Conservation (phyloP, 2,113 vertebrate species). For the Drymodes brunneopygia region DNA sequence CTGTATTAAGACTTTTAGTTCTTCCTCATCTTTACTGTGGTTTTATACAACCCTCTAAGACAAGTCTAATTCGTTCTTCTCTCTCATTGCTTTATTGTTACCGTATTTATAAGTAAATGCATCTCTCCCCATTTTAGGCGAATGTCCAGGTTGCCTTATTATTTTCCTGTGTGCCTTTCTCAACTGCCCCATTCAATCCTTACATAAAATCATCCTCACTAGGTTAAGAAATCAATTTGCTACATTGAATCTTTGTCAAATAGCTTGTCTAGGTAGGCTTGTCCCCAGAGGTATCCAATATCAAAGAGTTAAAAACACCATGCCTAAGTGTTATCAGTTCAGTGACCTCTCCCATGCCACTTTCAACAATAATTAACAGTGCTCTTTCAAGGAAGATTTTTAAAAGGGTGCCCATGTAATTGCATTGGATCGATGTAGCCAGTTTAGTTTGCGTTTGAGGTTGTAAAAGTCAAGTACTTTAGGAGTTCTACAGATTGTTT, state of each 20-base stretch:
- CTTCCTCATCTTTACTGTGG: not conserved
- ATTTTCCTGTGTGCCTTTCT: not conserved
- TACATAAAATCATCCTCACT: not conserved
- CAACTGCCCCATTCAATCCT: not conserved
- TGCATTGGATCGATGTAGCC: not conserved
- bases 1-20: not conserved
- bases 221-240: not conserved
- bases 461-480: not conserved
- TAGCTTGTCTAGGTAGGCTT: not conserved
- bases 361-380: slow-evolving; percentile 51
- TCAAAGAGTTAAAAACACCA: not conserved
- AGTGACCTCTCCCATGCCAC: slow-evolving; percentile 39
- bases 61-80: not conserved
- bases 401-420: not conserved
- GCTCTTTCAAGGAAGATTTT: not conserved
- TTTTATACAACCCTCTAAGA: not conserved
- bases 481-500: not conserved
- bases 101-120: not conserved
- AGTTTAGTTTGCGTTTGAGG: not conserved
- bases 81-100: not conserved
- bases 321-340: not conserved
- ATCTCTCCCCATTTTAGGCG: not conserved
- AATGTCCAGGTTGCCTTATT: not conserved
- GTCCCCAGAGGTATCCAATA: not conserved
- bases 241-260: not conserved